Evolutionary conservation across 2,888 invertebrate genomes (phyloP), one percentile per base, ranked within the genome.

Genomic region (Lissonota sp.): DNA sequence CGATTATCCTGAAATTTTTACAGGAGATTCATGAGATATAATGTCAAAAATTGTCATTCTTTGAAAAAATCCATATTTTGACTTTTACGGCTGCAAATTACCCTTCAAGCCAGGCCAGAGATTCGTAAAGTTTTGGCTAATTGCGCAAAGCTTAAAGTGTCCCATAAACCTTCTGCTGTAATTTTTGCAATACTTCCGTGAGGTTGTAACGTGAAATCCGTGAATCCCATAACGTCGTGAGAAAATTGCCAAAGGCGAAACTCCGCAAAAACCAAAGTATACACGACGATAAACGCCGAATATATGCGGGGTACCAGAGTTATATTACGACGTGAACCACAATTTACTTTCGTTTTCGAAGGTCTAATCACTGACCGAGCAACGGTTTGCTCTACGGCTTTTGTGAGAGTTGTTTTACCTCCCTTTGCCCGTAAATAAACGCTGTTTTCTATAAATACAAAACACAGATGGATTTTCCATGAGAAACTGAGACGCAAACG

Each of bases 281-380:
- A 60, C n/a, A 58, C 67, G 71, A 67, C 40, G 42, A 64, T 14
- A 8, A 53, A 67, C 26, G 55, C 60, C 67, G 44, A 72, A 78
- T 72, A 71, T 62, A 66, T 7, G 55, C 53, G n/a, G 10, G 42
- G 46, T 14, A n/a, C 53, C 37, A 44, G 53, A 42, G 78, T n/a
- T n/a, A 44, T 67, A 63, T 72, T 60, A 70, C 55, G 26, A 58
- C 73, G 42, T 78, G 26, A 26, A 26, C 37, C 66, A 80, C 84
- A 70, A 49, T 81, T 83, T 72, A 85, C 88, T 88, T 87, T 88
- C 88, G 84, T 86, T 86, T 85, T 85, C 85, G 86, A 86, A 88
- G 86, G 85, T 82, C 85, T 87, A 85, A 84, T 79, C 80, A 78
- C 37, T 46, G 57, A 58, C 76, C 73, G 66, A 60, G 55, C 58